A percentile compares a stretch with the other conserved stretches of the same genome.
Conservation (phyloP, 1,140 invertebrate genomes). For the Dendroctonus ponderosae region DNA sequence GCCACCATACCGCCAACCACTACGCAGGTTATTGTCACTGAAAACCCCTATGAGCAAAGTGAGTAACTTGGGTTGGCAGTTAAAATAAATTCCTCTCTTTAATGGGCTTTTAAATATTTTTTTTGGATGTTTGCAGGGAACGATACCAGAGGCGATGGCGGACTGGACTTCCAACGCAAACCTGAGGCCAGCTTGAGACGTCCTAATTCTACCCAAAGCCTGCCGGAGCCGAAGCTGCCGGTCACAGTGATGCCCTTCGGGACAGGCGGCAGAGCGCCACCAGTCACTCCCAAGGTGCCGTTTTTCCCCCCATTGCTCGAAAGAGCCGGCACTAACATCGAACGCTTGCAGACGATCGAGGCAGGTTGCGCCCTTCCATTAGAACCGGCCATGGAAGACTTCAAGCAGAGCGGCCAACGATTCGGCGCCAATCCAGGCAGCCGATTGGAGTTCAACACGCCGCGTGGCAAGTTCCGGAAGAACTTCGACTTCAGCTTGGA, state of each 20-base stretch:
- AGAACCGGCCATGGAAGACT: constrained; percentile 30
- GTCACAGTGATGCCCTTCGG: constrained; percentile 7
- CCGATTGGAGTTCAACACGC: constrained; percentile 66
- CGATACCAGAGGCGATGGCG: constrained; percentile 43
- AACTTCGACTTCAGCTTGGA: constrained; percentile 76
- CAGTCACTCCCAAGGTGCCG: constrained; percentile 30
- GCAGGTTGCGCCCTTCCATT: constrained; percentile 39
- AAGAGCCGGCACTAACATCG: not conserved
- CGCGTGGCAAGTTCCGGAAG: constrained; percentile 62
- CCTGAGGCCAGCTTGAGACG: not conserved
- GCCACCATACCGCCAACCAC: constrained; percentile 34
- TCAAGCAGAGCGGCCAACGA: constrained; percentile 30
- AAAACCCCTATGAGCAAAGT: constrained; percentile 27
- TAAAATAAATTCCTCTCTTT: too few relatives aligned
- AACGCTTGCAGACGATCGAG: constrained; percentile 13
- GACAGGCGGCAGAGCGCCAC: constrained; percentile 15
- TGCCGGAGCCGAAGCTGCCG: constrained; percentile 2
- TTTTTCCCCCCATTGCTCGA: not conserved
- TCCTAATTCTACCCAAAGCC: constrained; percentile 4
- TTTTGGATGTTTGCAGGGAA: constrained; percentile 17
- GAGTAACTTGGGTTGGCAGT: constrained; percentile 19
- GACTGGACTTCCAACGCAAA: constrained; percentile 28
- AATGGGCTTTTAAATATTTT: not conserved
- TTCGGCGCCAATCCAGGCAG: constrained; percentile 58
- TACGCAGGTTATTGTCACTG: constrained; percentile 35